phyloP scores from a whole-genome alignment of 2,888 invertebrate species.

The Lithophane leautieri region DNA sequence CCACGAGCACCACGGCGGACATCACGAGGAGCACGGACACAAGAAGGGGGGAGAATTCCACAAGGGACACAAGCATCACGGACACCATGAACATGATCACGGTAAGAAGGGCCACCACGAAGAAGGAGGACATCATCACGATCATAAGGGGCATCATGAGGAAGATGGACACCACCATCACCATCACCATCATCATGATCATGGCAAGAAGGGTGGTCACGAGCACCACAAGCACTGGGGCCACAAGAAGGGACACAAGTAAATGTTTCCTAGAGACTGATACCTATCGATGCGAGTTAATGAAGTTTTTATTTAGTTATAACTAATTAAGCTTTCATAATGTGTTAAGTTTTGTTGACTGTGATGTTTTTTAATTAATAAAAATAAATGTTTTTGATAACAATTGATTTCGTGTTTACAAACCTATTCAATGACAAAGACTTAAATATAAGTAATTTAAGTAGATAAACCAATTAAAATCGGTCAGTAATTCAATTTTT shows the following conservation, averaged over 20 bases:
- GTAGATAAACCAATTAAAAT: conserved; percentile 21
- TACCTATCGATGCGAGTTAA: conserved; percentile 70
- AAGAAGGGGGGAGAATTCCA: conserved; percentile 95
- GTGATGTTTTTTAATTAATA: conserved; percentile 83
- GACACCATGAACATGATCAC: conserved; percentile 94
- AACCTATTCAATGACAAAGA: conserved; percentile 12
- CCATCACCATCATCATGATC: conserved; percentile 93
- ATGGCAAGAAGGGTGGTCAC: conserved; percentile 95
- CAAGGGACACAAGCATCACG: conserved; percentile 94
- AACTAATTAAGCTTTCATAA: conserved; percentile 79
- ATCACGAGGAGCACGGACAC: conserved; percentile 94
- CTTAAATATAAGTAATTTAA: conserved; percentile 16
- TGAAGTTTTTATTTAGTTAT: conserved; percentile 80
- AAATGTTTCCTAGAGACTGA: conserved; percentile 67
- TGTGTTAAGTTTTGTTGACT: conserved; percentile 81
- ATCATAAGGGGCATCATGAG: conserved; percentile 95
- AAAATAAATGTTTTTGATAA: conserved; percentile 66
- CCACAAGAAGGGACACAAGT: conserved; percentile 90
- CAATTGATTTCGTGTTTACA: conserved; percentile 18
- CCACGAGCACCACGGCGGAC: conserved; percentile 94
- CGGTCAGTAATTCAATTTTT: conserved; percentile 37
- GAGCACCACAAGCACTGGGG: conserved; percentile 96
- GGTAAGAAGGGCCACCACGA: conserved; percentile 95
- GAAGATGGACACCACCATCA: conserved; percentile 95
- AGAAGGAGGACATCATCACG: conserved; percentile 95